Base-by-base conservation (phyloP, 2,113 vertebrate genomes). In the Heptranchias perlo region DNA sequence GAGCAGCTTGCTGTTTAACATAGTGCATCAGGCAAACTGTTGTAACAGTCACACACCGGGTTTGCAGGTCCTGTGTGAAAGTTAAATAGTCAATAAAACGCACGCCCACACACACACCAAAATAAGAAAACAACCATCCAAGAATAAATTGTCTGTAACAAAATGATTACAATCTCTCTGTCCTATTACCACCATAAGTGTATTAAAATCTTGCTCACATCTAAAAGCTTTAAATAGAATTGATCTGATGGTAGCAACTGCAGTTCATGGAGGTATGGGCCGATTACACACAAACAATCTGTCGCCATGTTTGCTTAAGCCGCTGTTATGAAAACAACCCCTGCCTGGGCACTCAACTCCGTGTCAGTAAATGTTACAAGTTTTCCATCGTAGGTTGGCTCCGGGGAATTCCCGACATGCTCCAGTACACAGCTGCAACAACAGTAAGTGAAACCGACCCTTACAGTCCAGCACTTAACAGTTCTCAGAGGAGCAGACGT, bases 371-470 rank as follows among this genome's bases (percentile, higher is more conserved):
- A 62, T 21, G 58, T 93, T 93, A 93, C 89, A 62, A 62, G 89
- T 93, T 64, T 93, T 93, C 89, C 96, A 96, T 96, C 96, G 96
- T 96, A 97, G 96, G 64, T 82, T 93, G 93, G 95, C 97, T 97
- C 97, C 67, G 94, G 97, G 97, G 97, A 97, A 97, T 96, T 96
- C 93, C 21, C 97, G 96, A 96, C 97, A 96, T 94, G 96, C 96
- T 97, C 97, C 96, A 97, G 96, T 95, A 97, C 97, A 97, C 97
- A 97, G 97, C 97, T 97, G 97, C 96, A 97, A 96, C 97, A 97
- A 97, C 97, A 97, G 96, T 96, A 96, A 96, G 95, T 93, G 89
- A 97, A 96, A 96, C 96, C 97, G 96, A 97, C 97, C 97, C 97
- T 97, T 96, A 62, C 96, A 97, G 96, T 96, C 96, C 96, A 96